Evolutionary conservation across 2,113 vertebrate genomes (phyloP).

Genomic region (Centrocercus urophasianus): DNA sequence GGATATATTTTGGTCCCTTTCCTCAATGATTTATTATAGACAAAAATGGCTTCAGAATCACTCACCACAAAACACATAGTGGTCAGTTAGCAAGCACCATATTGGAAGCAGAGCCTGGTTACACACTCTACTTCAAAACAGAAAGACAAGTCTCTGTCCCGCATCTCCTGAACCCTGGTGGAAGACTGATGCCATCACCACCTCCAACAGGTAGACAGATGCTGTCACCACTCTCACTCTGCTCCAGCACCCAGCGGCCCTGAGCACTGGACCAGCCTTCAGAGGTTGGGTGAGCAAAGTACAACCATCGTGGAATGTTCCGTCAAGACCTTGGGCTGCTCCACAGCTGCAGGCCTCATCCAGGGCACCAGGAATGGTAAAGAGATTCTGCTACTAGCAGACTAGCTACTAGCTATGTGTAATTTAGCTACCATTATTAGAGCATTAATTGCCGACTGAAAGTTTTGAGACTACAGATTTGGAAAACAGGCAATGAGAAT

Average conservation of each 20-base stretch:
- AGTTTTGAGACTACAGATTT: background rate
- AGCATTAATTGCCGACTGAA: background rate
- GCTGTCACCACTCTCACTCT: accelerated
- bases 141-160: background rate
- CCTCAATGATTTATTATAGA: background rate
- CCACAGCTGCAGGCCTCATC: background rate
- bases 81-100: accelerated
- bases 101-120: background rate
- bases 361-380: background rate
- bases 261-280: accelerated
- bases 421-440: background rate
- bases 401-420: too few species aligned
- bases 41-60: background rate
- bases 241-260: background rate
- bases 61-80: background rate
- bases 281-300: accelerated
- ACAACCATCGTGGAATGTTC: accelerated
- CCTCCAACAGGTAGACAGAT: background rate
- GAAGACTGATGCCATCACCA: background rate
- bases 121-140: background rate
- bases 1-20: background rate
- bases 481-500: background rate
- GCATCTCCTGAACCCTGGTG: accelerated
- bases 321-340: background rate
- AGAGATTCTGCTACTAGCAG: background rate